Percentiles rank a stretch among this genome's conserved stretches.
Evolutionary conservation across 2,113 vertebrate genomes (phyloP).

Genomic region (Cryptoleucopteryx plumbea): DNA sequence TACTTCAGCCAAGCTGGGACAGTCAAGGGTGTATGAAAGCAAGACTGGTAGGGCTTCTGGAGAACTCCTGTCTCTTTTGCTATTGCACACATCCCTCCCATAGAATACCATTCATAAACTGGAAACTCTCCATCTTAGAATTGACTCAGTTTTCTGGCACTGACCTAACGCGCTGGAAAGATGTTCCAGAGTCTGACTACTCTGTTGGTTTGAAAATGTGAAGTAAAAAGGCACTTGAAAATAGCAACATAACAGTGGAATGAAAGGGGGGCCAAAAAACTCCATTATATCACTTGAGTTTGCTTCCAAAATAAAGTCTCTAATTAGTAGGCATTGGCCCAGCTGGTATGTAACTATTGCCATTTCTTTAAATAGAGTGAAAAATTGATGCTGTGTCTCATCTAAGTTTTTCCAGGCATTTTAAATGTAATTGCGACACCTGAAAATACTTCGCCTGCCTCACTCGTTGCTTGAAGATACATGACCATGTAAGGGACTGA

Average conservation of each 20-base stretch:
- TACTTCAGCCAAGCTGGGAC: background rate
- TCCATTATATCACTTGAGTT: background rate
- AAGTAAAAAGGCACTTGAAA: background rate
- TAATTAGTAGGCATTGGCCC: background rate
- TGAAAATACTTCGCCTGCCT: background rate
- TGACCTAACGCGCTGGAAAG: background rate
- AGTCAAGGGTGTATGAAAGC: accelerated
- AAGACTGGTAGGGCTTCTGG: background rate
- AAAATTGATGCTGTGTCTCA: background rate
- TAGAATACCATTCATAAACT: background rate
- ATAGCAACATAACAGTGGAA: background rate
- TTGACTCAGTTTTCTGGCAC: background rate
- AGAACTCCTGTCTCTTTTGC: background rate
- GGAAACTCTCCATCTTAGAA: background rate
- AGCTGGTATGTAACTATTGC: background rate
- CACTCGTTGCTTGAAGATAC: background rate
- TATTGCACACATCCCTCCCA: background rate
- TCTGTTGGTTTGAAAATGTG: background rate
- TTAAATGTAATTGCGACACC: background rate
- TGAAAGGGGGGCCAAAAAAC: background rate
- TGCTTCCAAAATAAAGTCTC: slow-evolving; percentile 48
- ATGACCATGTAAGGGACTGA: background rate
- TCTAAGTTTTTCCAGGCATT: background rate
- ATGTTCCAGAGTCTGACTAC: background rate
- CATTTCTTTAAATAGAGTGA: background rate